phyloP scores from a whole-genome alignment of 2,888 invertebrate species.

The Mechanitis messenoides region DNA sequence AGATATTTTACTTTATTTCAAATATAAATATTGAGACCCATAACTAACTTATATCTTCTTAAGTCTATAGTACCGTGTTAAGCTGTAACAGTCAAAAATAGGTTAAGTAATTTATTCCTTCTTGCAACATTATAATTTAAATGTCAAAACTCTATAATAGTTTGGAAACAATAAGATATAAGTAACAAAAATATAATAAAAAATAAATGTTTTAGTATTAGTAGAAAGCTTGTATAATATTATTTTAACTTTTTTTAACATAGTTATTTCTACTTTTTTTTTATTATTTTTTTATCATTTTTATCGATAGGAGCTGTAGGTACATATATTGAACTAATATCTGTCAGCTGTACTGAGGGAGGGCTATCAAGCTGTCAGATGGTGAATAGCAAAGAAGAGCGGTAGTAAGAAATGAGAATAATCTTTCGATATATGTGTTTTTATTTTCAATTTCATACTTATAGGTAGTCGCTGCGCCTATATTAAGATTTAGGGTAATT shows the following conservation, averaged over 20 bases:
- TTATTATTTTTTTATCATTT: no score
- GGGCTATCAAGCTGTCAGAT: slow-evolving; percentile 38
- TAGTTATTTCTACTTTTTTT: no score
- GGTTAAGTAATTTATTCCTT: background rate
- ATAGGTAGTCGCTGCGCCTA: slow-evolving; percentile 59
- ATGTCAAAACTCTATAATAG: slow-evolving; percentile 14
- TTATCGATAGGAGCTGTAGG: no score
- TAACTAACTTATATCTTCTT: no score
- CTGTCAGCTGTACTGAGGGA: slow-evolving; percentile 39
- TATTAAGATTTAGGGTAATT: slow-evolving; percentile 46
- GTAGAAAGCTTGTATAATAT: no score
- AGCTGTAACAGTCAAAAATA: no score
- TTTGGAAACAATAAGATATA: slow-evolving; percentile 19
- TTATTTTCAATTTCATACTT: slow-evolving; percentile 57
- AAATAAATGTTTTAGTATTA: no score
- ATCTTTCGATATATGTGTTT: slow-evolving; percentile 69
- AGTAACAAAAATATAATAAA: no score
- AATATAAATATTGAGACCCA: no score
- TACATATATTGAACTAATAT: slow-evolving; percentile 29
- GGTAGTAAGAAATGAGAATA: slow-evolving; percentile 61
- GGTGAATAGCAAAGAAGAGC: slow-evolving; percentile 64
- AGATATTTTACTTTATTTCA: no score
- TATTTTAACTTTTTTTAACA: no score
- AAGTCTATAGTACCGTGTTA: no score
- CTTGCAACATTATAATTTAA: background rate